These are phyloP conservation scores for Sebastes hubbsi DNA, from an alignment of 2,797 vertebrate genomes.

Conservation along the genomic window DNA sequence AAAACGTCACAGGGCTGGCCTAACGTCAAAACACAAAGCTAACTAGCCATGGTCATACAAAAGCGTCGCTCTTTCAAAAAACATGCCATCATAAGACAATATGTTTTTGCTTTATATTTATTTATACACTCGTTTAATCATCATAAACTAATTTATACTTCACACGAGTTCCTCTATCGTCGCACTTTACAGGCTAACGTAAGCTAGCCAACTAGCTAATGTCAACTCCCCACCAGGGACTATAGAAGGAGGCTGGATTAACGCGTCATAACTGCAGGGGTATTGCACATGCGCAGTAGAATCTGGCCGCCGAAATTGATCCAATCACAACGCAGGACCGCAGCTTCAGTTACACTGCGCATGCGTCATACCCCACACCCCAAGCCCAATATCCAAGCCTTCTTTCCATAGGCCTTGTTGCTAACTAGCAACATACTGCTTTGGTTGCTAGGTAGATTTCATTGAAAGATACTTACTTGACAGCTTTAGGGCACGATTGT, in stretches of 20 bases:
- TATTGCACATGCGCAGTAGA: too few relatives aligned
- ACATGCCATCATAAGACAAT: neutral
- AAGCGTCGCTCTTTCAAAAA: constrained; percentile 14
- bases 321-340: too few relatives aligned
- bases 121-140: neutral
- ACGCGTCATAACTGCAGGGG: too few relatives aligned
- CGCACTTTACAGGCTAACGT: neutral
- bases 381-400: too few relatives aligned
- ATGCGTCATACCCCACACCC: fast-evolving
- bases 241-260: too few relatives aligned
- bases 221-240: neutral
- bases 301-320: too few relatives aligned
- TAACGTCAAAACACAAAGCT: constrained; percentile 32
- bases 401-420: too few relatives aligned
- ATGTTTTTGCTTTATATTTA: neutral
- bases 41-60: constrained; percentile 36
- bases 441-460: neutral
- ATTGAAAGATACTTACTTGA: neutral
- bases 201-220: constrained; percentile 14
- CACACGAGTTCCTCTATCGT: fast-evolving
- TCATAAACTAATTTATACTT: neutral
- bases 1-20: constrained; percentile 40
- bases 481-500: fast-evolving
- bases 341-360: too few relatives aligned
- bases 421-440: neutral